phyloP scores from a whole-genome alignment of 2,797 vertebrate species.

The Loriculus beryllinus region DNA sequence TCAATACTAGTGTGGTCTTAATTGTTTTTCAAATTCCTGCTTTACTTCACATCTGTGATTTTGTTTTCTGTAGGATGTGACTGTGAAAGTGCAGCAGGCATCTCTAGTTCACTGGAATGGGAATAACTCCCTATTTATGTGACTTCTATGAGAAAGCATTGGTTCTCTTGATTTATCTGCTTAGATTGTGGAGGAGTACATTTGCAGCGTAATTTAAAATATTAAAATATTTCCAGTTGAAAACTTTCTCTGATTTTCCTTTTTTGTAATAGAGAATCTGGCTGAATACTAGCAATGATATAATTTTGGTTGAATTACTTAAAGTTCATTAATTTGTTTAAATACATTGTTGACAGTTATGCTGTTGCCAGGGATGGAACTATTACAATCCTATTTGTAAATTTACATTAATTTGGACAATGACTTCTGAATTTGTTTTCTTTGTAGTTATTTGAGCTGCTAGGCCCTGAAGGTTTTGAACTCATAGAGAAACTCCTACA shows the following conservation, averaged over 20 bases:
- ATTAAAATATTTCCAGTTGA: not conserved
- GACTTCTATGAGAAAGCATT: not conserved
- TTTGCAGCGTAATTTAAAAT: not conserved
- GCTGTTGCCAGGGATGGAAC: not conserved
- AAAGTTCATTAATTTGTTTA: not conserved
- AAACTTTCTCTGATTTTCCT: not conserved
- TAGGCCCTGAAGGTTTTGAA: slow-evolving; percentile 92
- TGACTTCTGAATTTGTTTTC: not conserved
- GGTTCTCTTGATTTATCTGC: not conserved
- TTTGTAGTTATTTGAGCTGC: slow-evolving; percentile 89
- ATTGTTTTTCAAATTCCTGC: not conserved
- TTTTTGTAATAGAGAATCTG: not conserved
- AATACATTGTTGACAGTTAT: not conserved
- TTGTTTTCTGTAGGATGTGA: not conserved
- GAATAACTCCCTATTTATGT: not conserved
- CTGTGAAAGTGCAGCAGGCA: not conserved
- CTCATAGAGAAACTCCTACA: slow-evolving; percentile 93
- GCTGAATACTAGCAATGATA: not conserved
- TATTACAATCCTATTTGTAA: not conserved
- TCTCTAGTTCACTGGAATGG: not conserved
- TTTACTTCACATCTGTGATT: rapidly evolving
- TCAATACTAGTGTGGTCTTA: not conserved
- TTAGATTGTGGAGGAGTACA: not conserved
- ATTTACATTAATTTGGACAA: not conserved
- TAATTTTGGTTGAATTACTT: not conserved